A percentile compares a stretch with the other conserved stretches of the same genome.
These are phyloP conservation scores for Lithophane leautieri DNA, from an alignment of 2,888 invertebrate genomes.

Conservation along the genomic window DNA sequence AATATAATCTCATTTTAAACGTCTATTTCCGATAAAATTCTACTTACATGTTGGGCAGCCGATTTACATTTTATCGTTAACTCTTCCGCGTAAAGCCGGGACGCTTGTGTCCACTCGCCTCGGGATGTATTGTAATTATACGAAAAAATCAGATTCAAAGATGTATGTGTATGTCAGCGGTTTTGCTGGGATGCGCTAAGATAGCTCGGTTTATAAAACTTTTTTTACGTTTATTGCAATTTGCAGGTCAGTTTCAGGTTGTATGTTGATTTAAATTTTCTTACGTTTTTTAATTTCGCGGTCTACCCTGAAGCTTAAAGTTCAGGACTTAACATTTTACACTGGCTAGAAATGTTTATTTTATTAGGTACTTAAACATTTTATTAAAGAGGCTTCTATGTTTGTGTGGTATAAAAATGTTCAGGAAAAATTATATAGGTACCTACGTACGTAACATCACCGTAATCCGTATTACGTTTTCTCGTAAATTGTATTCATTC, in stretches of 20 bases:
- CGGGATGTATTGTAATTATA: conserved; percentile 51
- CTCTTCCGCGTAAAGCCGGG: not conserved
- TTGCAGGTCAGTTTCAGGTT: too few relatives aligned
- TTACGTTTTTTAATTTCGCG: too few relatives aligned
- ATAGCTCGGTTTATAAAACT: too few relatives aligned
- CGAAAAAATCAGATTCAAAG: conserved; percentile 60
- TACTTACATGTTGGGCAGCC: not conserved
- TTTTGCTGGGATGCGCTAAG: too few relatives aligned
- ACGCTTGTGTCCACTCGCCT: conserved; percentile 37
- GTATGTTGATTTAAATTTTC: too few relatives aligned
- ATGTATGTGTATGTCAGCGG: conserved; percentile 36
- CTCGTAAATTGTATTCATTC: not conserved
- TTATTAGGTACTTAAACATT: not conserved
- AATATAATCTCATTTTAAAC: not conserved
- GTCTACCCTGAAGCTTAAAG: too few relatives aligned
- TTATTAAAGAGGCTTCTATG: not conserved
- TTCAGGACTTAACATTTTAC: not conserved
- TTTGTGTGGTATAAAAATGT: not conserved
- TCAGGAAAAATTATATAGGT: not conserved
- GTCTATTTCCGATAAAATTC: not conserved
- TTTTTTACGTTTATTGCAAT: too few relatives aligned
- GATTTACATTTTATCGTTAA: conserved; percentile 21
- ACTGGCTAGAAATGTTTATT: not conserved
- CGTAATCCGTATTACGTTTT: not conserved
- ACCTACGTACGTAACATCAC: too few relatives aligned